phyloP scores from a whole-genome alignment of 2,113 vertebrate genomes.

The Dasypus novemcinctus region DNA sequence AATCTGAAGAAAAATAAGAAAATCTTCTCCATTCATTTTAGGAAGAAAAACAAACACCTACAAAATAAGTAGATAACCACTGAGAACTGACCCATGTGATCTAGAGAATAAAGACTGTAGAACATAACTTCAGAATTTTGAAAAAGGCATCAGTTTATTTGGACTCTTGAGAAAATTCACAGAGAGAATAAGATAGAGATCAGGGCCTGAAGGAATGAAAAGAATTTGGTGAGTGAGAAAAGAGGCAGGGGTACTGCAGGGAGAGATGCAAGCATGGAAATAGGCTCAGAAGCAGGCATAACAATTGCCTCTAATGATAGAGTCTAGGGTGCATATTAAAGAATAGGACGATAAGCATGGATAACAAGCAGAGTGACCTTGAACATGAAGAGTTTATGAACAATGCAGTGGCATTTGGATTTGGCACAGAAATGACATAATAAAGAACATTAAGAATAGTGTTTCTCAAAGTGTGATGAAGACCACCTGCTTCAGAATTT shows the following conservation, averaged over 20 bases:
- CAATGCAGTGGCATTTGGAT: not conserved
- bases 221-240: not conserved
- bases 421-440: not conserved
- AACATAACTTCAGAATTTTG: not conserved
- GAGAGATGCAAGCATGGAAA: not conserved
- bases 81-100: conserved; percentile 6
- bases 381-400: not conserved
- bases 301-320: too few relatives aligned
- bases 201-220: not conserved
- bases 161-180: conserved; percentile 4
- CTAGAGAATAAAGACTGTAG: not conserved
- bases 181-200: not conserved
- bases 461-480: not conserved
- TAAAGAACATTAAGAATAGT: not conserved
- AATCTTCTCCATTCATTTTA: not conserved
- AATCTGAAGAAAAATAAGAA: not conserved
- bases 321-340: not conserved
- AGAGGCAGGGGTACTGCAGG: not conserved
- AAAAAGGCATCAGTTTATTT: not conserved
- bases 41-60: not conserved
- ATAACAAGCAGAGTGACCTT: too few relatives aligned
- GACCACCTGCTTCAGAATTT: not conserved
- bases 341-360: not conserved
- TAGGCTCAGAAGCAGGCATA: not conserved
- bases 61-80: not conserved